phyloP scores from a whole-genome alignment of 2,888 invertebrate species.

The Entomobrya multifasciata region DNA sequence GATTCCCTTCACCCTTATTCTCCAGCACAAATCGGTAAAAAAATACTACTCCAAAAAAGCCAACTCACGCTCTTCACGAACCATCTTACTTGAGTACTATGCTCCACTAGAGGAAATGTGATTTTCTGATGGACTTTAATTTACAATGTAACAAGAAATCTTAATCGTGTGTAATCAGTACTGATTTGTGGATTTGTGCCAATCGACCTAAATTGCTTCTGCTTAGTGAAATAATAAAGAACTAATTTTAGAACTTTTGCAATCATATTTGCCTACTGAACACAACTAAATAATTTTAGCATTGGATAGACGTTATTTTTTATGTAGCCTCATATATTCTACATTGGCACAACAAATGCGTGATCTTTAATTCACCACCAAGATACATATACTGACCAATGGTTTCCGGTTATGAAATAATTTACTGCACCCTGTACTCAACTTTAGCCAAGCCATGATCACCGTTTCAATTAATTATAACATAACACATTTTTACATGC shows the following conservation, averaged over 20 bases:
- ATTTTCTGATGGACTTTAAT: background rate
- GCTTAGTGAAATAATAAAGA: background rate
- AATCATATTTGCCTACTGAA: background rate
- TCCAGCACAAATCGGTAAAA: background rate
- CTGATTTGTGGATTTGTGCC: slow-evolving; percentile 4
- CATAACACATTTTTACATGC: no score
- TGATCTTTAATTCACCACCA: no score
- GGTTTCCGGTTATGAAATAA: no score
- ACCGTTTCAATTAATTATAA: no score
- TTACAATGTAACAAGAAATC: background rate
- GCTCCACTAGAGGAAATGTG: slow-evolving; percentile 1
- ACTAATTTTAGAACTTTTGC: background rate
- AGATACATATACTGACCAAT: no score
- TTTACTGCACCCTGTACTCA: no score
- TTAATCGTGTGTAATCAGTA: slow-evolving; percentile 3
- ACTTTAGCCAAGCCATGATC: no score
- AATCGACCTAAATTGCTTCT: slow-evolving; percentile 29
- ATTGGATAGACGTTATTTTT: no score
- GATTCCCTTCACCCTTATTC: background rate
- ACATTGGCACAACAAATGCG: no score
- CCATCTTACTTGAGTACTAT: slow-evolving; percentile 22
- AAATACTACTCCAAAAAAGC: background rate
- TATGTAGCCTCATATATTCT: no score
- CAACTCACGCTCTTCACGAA: background rate
- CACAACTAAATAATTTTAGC: background rate